These are phyloP conservation scores for Montifringilla adamsi DNA, from an alignment of 2,113 vertebrate genomes.

Conservation along the genomic window DNA sequence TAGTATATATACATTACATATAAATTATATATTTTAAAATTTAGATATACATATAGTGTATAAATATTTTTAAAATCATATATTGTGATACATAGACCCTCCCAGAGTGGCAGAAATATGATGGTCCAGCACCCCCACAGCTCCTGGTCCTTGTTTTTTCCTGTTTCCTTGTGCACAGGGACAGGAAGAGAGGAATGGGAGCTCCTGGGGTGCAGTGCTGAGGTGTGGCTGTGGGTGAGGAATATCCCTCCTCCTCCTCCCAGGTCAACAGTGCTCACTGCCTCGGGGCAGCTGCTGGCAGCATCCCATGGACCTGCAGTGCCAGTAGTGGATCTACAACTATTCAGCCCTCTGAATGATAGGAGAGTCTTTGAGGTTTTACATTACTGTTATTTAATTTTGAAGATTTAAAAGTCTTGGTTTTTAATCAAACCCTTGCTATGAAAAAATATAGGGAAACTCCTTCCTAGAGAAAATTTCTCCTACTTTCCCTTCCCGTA, in stretches of 20 bases:
- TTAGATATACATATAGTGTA: rapidly evolving
- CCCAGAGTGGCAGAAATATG: neutral
- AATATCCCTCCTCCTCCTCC: neutral
- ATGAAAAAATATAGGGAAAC: neutral
- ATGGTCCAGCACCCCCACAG: neutral
- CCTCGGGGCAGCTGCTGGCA: neutral
- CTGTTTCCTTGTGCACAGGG: neutral
- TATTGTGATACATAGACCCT: neutral
- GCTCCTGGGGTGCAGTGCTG: neutral
- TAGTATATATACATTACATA: too few relatives aligned
- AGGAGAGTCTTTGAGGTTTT: neutral
- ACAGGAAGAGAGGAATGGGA: neutral
- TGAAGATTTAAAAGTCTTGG: neutral
- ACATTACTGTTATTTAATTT: neutral
- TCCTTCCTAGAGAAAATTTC: neutral
- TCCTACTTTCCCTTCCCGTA: rapidly evolving
- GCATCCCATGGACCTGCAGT: neutral
- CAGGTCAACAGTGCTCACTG: neutral
- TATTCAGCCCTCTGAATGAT: neutral
- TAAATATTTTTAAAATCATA: rapidly evolving
- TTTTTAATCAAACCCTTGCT: neutral
- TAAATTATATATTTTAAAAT: too few relatives aligned
- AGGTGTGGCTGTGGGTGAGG: neutral
- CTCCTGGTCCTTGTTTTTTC: neutral
- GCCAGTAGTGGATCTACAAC: neutral